Conservation (phyloP, 2,113 vertebrate species). For the Plectropomus leopardus region DNA sequence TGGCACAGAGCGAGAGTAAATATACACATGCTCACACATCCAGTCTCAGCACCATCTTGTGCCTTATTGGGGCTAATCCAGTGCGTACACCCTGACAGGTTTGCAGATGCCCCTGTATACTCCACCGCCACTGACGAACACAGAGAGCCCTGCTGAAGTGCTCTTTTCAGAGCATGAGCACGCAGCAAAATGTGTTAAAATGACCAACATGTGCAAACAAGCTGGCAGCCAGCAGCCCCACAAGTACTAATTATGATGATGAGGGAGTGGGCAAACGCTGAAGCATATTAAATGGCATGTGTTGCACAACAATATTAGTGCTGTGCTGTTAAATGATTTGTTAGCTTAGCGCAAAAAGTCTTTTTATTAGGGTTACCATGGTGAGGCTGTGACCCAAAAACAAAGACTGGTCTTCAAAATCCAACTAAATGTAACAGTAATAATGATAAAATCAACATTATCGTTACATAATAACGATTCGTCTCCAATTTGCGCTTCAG, state of each 20-base stretch:
- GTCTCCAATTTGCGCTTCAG: too few relatives aligned
- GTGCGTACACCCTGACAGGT: slow-evolving; percentile 53
- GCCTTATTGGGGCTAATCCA: slow-evolving; percentile 65
- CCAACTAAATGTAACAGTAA: background rate
- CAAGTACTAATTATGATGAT: slow-evolving; percentile 61
- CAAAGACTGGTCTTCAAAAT: background rate
- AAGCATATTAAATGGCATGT: slow-evolving; percentile 46
- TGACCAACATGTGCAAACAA: slow-evolving; percentile 55
- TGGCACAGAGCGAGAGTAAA: slow-evolving; percentile 21
- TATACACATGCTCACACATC: slow-evolving; percentile 41
- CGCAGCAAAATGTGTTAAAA: slow-evolving; percentile 38
- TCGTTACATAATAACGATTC: too few relatives aligned
- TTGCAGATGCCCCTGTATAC: slow-evolving; percentile 60
- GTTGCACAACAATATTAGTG: slow-evolving; percentile 38
- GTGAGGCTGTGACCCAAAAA: background rate
- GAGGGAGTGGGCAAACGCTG: slow-evolving; percentile 46
- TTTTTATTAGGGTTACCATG: background rate
- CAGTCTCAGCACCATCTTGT: slow-evolving; percentile 53
- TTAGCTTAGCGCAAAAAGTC: background rate
- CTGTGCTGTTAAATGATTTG: slow-evolving; percentile 24
- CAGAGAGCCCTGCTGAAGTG: slow-evolving; percentile 36
- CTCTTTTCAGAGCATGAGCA: slow-evolving; percentile 44
- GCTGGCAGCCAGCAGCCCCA: slow-evolving; percentile 52
- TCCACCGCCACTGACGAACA: slow-evolving; percentile 9
- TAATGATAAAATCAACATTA: too few relatives aligned